phyloP scores from a whole-genome alignment of 2,888 invertebrate species.

The Hirtodrosophila duncani region DNA sequence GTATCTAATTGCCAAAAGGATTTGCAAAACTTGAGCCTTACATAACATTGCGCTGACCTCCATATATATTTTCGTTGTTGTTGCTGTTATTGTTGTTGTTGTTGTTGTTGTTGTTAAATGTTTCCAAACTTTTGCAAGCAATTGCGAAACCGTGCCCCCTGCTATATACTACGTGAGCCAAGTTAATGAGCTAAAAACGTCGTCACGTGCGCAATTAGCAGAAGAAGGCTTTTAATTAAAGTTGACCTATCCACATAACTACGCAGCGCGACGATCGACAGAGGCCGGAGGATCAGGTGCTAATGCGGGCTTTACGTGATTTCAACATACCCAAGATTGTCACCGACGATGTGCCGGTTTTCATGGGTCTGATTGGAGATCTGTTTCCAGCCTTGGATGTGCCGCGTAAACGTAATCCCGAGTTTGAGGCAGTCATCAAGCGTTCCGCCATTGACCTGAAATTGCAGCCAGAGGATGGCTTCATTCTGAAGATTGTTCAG shows the following conservation, averaged over 20 bases:
- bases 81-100: conserved; percentile 21
- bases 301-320: conserved; percentile 95
- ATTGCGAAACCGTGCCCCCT: conserved; percentile 46
- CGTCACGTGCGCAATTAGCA: conserved; percentile 68
- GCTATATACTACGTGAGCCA: conserved; percentile 33
- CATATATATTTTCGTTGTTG: neutral
- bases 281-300: conserved; percentile 93
- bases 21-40: conserved; percentile 58
- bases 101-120: conserved; percentile 27
- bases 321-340: conserved; percentile 97
- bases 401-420: conserved; percentile 89
- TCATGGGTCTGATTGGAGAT: conserved; percentile 96
- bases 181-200: conserved; percentile 62
- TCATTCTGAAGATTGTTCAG: conserved; percentile 92
- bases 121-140: conserved; percentile 47
- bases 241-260: too few species aligned
- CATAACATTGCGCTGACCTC: conserved; percentile 60
- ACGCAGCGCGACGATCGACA: conserved; percentile 84
- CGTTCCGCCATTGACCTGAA: conserved; percentile 89
- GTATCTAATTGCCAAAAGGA: conserved; percentile 71
- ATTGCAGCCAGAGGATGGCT: conserved; percentile 94
- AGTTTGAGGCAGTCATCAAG: conserved; percentile 89
- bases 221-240: conserved; percentile 61
- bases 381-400: conserved; percentile 95
- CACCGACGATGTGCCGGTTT: conserved; percentile 93